Base-by-base conservation (phyloP, 2,113 vertebrate species). In the Neolamprologus cancellatus region DNA sequence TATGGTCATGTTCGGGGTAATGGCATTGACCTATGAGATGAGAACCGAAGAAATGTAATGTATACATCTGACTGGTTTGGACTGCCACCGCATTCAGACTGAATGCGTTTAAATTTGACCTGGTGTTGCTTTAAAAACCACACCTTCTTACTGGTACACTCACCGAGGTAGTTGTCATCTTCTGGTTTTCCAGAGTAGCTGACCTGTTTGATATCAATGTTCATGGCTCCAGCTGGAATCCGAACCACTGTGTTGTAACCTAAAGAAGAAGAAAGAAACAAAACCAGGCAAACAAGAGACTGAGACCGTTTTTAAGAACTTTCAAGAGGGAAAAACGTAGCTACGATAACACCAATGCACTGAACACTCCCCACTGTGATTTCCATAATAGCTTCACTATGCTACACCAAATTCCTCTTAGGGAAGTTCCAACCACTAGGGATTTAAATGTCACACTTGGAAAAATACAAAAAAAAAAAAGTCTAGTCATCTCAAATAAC, bases 141-240 rank as follows among this genome's bases (percentile, higher is more conserved):
- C 48, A 83, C 36, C 15, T 7, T 55, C 15, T 18, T 17, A 79
- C 59, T 59, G 5, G 76, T 39, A 78, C 81, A 92, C 96, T 97
- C 96, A 99, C 98, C 98, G 88, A 99, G 97, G 95, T 99, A 99
- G 95, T 97, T 99, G 96, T 99, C 98, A 93, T 99, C 98, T 92
- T 99, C 98, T 85, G 98, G 96, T 87, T 96, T 97, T 88, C 98
- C 98, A 81, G 98, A 99, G 95, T 98, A 98, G 96, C 98, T 99
- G 95, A 98, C 96, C 93, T 99, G 98, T 82, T 66, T 97, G 94
- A 99, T 95, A 83, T 99, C 98, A 88, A 99, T 97, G 91, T 98
- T 98, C 84, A 97, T 99, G 85, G 98, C 98, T 95, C 98, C 98
- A n/a, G 95, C 94, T 46, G 98, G 98, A 95, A 99, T 99, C 88